Evolutionary conservation across 1,140 invertebrate genomes (phyloP), one percentile per base, ranked within the genome.

Genomic region (Cydia splendana): DNA sequence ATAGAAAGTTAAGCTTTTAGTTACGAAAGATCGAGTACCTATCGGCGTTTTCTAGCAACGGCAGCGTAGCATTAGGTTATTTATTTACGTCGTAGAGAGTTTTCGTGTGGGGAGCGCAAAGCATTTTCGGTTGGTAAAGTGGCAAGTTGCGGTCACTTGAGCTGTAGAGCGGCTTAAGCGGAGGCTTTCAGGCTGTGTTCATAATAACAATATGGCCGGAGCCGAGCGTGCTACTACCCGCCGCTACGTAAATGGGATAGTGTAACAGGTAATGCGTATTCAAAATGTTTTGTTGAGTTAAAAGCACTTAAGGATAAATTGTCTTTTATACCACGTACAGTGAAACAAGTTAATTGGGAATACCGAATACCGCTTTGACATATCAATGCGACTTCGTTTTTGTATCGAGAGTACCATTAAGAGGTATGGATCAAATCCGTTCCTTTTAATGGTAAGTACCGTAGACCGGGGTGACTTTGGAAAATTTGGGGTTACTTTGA

Each of bases 191-290:
- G 67, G 67, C 34, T 71, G 38, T 71, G 67, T 71, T 71, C 67
- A 71, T 71, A 71, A 71, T 45, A 71, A 71, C 67, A 38, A 38
- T 10, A 38, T 42, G 67, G 34, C 15, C 15, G n/a, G 38, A 38
- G 67, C 28, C 28, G 30, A 34, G 67, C 34, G 30, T 15, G 67
- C 67, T 30, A 20, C 67, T 34, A 38, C 10, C 65, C 65, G 34
- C 34, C 34, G 67, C 34, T 20, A 42, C n/a, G 30, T 38, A 71
- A 71, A 38, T 71, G 34, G 67, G 34, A 45, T 53, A 30, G 48
- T 75, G 73, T 75, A 57, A 75, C 45, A 53, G 51, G 73, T 57
- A n/a, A 57, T 75, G 73, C 38, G 71, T 51, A 74, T 75, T 75
- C 73, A 45, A 57, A 51, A 24, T 62, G 9, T 62, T 62, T 62